Conservation (phyloP, 92 coral and sea anemone genomes). For the Galaxea fascicularis region DNA sequence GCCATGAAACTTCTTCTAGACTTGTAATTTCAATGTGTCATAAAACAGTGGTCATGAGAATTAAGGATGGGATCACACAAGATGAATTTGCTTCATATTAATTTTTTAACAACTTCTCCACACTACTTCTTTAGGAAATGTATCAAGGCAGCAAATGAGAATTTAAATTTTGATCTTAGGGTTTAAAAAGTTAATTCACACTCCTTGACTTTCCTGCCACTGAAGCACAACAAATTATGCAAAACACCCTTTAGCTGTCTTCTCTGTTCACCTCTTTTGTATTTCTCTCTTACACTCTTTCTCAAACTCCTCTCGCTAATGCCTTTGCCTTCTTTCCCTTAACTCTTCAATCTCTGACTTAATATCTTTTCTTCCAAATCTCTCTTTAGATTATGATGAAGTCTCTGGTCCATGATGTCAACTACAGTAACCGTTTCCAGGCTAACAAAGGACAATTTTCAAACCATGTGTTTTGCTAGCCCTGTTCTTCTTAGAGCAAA, state of each 20-base stretch:
- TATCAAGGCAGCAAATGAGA: too few relatives aligned
- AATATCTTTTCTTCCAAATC: constrained; percentile 37
- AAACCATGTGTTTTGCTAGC: constrained; percentile 24
- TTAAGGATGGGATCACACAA: too few relatives aligned
- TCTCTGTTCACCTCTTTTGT: neutral
- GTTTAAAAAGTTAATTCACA: too few relatives aligned
- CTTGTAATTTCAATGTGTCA: neutral
- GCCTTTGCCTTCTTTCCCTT: neutral
- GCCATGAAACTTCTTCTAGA: too few relatives aligned
- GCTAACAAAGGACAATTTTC: constrained; percentile 31
- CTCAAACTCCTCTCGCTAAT: constrained; percentile 9
- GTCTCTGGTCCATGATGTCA: constrained; percentile 49
- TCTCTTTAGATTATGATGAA: constrained; percentile 47
- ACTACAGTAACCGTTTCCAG: constrained; percentile 36
- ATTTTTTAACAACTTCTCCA: too few relatives aligned
- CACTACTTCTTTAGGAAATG: too few relatives aligned
- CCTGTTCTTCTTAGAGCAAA: neutral
- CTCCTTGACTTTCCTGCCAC: neutral
- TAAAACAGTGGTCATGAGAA: too few relatives aligned
- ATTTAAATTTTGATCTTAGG: too few relatives aligned
- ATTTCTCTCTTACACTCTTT: neutral
- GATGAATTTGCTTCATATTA: too few relatives aligned
- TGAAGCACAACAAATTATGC: constrained; percentile 15
- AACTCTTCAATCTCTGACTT: constrained; percentile 24
- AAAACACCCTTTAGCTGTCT: neutral